These are phyloP conservation scores for Malacoctenus gilli DNA, from an alignment of 2,797 vertebrate species.

Conservation along the genomic window DNA sequence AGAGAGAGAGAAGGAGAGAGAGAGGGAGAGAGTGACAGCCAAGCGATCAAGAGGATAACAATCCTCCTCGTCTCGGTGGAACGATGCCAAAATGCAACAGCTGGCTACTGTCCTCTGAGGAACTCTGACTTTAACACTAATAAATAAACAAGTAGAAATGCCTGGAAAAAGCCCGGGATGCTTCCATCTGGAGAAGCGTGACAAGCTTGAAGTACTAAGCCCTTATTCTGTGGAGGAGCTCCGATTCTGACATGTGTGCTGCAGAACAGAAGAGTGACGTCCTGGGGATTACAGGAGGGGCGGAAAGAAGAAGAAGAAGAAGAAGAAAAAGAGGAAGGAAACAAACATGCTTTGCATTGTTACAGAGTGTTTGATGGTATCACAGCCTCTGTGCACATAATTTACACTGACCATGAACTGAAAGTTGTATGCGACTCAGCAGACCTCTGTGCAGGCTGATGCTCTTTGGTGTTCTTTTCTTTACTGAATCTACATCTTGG, in stretches of 20 bases:
- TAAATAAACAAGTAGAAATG: constrained; percentile 78
- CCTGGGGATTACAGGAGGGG: constrained; percentile 60
- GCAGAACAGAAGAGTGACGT: constrained; percentile 60
- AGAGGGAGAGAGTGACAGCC: constrained; percentile 59
- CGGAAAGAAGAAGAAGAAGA: constrained; percentile 17
- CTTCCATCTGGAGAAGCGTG: constrained; percentile 80
- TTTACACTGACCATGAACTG: constrained; percentile 50
- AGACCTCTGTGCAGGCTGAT: constrained; percentile 31
- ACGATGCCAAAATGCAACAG: constrained; percentile 77
- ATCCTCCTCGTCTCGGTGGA: constrained; percentile 68
- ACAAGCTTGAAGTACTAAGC: constrained; percentile 75
- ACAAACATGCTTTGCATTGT: constrained; percentile 44
- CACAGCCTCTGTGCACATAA: constrained; percentile 39
- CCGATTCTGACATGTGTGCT: constrained; percentile 67
- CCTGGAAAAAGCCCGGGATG: constrained; percentile 60
- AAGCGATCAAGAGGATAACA: constrained; percentile 67
- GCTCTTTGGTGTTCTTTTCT: constrained; percentile 18
- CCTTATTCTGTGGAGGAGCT: constrained; percentile 62
- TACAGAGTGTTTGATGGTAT: constrained; percentile 32
- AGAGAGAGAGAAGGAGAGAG: constrained; percentile 18
- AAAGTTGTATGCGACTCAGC: constrained; percentile 45
- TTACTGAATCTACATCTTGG: constrained; percentile 20
- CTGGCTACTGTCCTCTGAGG: constrained; percentile 79
- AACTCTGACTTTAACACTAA: constrained; percentile 73
- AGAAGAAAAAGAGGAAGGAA: constrained; percentile 12